These are phyloP conservation scores for Tholera decimalis DNA, from an alignment of 2,888 invertebrate genomes.

Conservation along the genomic window DNA sequence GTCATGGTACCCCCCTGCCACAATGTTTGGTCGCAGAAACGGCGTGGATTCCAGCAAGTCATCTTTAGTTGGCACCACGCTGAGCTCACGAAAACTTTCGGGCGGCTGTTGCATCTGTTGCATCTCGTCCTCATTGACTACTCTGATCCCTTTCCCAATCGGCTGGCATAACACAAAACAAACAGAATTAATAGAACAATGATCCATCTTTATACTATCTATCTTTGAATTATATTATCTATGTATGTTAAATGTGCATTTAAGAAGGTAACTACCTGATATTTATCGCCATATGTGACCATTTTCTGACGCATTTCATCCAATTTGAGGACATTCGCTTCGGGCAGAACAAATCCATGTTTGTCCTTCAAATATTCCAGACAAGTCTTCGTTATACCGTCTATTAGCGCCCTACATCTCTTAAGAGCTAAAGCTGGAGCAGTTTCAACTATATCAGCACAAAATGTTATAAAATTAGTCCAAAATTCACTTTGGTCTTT, in stretches of 20 bases:
- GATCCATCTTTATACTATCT: too few relatives aligned
- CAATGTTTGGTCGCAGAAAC: slow-evolving; percentile 89
- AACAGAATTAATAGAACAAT: too few relatives aligned
- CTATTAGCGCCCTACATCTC: slow-evolving; percentile 80
- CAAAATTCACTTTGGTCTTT: slow-evolving; percentile 79
- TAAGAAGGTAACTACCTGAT: too few relatives aligned
- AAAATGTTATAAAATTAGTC: slow-evolving; percentile 78
- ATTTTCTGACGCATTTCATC: slow-evolving; percentile 71
- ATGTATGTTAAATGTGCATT: too few relatives aligned
- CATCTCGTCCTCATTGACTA: neutral
- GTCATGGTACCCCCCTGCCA: slow-evolving; percentile 92
- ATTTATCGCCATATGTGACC: slow-evolving; percentile 68
- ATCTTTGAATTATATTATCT: too few relatives aligned
- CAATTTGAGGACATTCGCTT: slow-evolving; percentile 69
- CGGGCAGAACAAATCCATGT: slow-evolving; percentile 73
- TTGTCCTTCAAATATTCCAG: slow-evolving; percentile 73
- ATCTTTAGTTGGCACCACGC: slow-evolving; percentile 76
- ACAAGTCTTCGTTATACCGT: slow-evolving; percentile 73
- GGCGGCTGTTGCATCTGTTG: slow-evolving; percentile 74
- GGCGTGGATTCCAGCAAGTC: slow-evolving; percentile 76
- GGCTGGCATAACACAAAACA: slow-evolving; percentile 17
- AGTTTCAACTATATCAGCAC: slow-evolving; percentile 78
- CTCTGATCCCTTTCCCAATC: slow-evolving; percentile 10
- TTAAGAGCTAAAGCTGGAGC: slow-evolving; percentile 78
- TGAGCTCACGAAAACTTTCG: slow-evolving; percentile 80